phyloP scores from a whole-genome alignment of 2,113 vertebrate genomes.

The Psittacula cyanocephala region DNA sequence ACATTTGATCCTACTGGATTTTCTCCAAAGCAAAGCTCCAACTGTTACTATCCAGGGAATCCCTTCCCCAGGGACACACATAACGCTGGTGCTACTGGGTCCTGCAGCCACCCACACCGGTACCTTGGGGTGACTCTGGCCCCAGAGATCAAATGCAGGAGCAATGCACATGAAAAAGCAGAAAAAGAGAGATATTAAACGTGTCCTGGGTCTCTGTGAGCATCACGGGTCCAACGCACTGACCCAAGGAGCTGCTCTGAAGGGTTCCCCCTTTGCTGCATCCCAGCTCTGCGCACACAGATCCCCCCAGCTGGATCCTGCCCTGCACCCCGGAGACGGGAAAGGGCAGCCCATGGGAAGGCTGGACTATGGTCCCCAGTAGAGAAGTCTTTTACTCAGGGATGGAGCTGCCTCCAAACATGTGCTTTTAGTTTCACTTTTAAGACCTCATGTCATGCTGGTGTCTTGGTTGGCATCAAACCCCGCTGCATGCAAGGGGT shows the following conservation, averaged over 20 bases:
- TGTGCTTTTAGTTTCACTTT: not conserved
- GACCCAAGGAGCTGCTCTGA: not conserved
- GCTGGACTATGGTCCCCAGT: accelerated
- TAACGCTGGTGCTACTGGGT: not conserved
- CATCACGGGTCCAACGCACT: accelerated
- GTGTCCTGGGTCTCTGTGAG: accelerated
- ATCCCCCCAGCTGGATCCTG: accelerated
- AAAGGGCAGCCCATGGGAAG: not conserved
- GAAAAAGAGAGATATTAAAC: accelerated
- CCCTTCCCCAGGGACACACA: not conserved
- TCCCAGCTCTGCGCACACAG: not conserved
- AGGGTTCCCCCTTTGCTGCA: not conserved
- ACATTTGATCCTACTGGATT: not conserved
- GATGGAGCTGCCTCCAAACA: not conserved
- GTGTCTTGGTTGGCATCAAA: not conserved
- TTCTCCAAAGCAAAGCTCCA: not conserved
- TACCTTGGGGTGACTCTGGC: not conserved
- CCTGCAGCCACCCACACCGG: not conserved
- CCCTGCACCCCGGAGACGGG: not conserved
- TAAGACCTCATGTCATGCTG: not conserved
- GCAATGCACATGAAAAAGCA: accelerated
- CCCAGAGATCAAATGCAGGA: accelerated
- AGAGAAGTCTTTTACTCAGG: not conserved
- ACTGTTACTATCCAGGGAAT: not conserved
- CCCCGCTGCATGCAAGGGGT: accelerated